These are phyloP conservation scores for Anhinga anhinga DNA, from an alignment of 2,113 vertebrate genomes.

Conservation along the genomic window DNA sequence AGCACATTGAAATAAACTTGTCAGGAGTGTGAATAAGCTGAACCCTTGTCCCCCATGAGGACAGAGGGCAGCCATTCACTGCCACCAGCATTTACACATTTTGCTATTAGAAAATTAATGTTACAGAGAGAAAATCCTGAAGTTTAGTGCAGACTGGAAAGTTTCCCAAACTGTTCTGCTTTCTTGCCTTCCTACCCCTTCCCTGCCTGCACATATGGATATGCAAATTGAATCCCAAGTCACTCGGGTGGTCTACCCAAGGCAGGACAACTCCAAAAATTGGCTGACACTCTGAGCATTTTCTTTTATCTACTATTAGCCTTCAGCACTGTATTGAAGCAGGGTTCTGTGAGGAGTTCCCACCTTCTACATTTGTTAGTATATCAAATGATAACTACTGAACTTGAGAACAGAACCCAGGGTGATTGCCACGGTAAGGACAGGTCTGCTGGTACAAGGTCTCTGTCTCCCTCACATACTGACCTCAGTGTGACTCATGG, in stretches of 20 bases:
- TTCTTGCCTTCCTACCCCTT: neutral
- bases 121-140: neutral
- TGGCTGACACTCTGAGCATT: rapidly evolving
- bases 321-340: neutral
- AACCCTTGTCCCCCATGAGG: neutral
- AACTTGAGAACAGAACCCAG: neutral
- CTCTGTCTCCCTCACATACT: neutral
- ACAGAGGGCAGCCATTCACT: neutral
- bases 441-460: neutral
- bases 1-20: neutral
- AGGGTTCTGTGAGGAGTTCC: neutral
- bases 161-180: neutral
- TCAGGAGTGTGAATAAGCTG: neutral
- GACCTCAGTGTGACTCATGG: neutral
- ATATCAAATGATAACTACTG: neutral
- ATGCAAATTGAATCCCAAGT: neutral
- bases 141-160: neutral
- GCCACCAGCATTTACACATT: neutral
- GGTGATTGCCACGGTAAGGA: rapidly evolving
- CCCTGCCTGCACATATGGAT: neutral
- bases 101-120: neutral
- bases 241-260: neutral
- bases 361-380: neutral
- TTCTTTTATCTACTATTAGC: neutral
- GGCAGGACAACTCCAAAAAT: neutral